phyloP scores from a whole-genome alignment of 2,797 vertebrate genomes.

The Chiroxiphia lanceolata region DNA sequence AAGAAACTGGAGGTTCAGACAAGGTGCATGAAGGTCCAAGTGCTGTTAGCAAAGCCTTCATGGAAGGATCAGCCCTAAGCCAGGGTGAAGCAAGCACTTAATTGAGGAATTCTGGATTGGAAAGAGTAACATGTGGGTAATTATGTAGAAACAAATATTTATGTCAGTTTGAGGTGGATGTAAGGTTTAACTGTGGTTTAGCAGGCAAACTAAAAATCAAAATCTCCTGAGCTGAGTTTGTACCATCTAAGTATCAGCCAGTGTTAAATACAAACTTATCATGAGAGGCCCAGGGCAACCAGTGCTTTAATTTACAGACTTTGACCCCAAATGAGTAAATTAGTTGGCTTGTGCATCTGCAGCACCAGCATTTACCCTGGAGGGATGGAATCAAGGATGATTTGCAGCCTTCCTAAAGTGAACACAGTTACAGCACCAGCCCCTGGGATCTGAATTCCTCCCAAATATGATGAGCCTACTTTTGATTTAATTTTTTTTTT shows the following conservation, averaged over 20 bases:
- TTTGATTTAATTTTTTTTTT: neutral
- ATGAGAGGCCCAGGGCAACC: neutral
- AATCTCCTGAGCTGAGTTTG: neutral
- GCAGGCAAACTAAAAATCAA: neutral
- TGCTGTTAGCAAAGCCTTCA: neutral
- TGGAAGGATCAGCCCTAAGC: neutral
- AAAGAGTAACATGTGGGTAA: neutral
- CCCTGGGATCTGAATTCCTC: neutral
- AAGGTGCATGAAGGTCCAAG: neutral
- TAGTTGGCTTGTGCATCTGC: neutral
- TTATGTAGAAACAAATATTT: neutral
- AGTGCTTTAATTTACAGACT: neutral
- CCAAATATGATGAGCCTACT: neutral
- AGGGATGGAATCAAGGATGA: rapidly evolving
- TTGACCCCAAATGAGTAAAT: neutral
- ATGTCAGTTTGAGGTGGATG: no score
- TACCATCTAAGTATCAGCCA: neutral
- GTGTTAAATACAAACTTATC: neutral
- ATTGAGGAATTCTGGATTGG: neutral
- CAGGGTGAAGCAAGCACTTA: neutral
- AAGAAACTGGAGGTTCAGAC: neutral
- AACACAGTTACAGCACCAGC: neutral
- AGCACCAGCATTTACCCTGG: neutral
- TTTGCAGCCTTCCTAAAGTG: neutral
- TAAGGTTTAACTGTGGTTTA: neutral